These are phyloP conservation scores for Sinosuthora webbiana DNA, from an alignment of 2,113 vertebrate genomes.

Conservation along the genomic window DNA sequence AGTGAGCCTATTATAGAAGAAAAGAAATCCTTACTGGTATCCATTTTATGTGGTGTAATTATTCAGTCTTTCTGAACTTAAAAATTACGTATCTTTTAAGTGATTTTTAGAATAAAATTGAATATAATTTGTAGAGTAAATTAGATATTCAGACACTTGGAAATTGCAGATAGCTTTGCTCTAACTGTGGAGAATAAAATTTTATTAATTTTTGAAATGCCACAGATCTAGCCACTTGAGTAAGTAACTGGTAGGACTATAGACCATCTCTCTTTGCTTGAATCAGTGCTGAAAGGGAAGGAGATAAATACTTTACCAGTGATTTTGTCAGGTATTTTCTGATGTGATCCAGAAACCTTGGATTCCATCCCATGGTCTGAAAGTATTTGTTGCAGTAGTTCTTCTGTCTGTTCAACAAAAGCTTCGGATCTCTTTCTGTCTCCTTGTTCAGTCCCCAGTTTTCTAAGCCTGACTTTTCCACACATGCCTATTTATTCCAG, in stretches of 20 bases:
- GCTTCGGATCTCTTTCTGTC: background rate
- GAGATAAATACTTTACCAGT: slow-evolving; percentile 5
- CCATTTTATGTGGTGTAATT: background rate
- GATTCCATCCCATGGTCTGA: background rate
- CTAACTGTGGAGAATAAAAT: background rate
- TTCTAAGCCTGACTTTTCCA: background rate
- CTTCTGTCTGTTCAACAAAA: background rate
- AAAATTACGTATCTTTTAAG: background rate
- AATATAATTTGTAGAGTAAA: background rate
- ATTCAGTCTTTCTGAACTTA: background rate
- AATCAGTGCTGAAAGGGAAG: background rate
- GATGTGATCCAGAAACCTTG: slow-evolving; percentile 23
- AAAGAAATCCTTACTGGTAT: background rate
- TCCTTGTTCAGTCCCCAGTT: background rate
- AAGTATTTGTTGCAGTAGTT: background rate
- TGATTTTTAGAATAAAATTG: background rate
- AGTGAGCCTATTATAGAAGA: background rate
- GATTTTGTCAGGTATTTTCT: slow-evolving; percentile 22
- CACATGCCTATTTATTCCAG: background rate
- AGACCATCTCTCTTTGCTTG: background rate
- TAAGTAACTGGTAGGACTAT: background rate
- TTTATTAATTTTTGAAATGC: background rate
- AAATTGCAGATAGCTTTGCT: background rate
- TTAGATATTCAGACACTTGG: background rate
- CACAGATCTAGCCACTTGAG: background rate